These are phyloP conservation scores for Rhagophthalmus giganteus DNA, from an alignment of 2,888 invertebrate genomes.

Conservation along the genomic window DNA sequence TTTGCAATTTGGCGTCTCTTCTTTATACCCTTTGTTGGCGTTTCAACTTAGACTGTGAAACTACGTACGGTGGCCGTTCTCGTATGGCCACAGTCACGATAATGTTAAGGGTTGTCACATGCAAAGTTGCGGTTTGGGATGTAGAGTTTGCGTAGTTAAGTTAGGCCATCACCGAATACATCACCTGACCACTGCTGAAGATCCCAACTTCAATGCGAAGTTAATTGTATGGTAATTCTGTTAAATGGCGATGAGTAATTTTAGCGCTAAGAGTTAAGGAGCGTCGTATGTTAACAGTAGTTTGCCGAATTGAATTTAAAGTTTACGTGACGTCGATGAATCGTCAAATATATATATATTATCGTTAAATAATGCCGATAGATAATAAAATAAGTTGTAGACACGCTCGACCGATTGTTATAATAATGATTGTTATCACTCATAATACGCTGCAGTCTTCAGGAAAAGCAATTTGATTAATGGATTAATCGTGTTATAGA, in stretches of 20 bases:
- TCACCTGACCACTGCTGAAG: conserved; percentile 41
- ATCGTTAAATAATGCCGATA: no score
- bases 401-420: no score
- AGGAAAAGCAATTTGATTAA: conserved; percentile 7
- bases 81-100: conserved; percentile 35
- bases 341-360: no score
- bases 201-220: conserved; percentile 39
- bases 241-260: conserved; percentile 43
- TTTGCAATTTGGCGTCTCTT: conserved; percentile 47
- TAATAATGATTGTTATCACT: no score
- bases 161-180: conserved; percentile 33
- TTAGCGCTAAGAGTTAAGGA: conserved; percentile 32
- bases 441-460: neutral
- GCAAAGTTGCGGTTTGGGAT: conserved; percentile 43
- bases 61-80: conserved; percentile 24
- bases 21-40: conserved; percentile 25
- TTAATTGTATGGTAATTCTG: conserved; percentile 44
- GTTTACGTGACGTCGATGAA: neutral
- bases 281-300: conserved; percentile 16
- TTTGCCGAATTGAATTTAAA: conserved; percentile 27
- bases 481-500: conserved; percentile 12
- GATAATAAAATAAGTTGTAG: no score
- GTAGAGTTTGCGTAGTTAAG: conserved; percentile 35
- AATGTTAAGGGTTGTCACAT: conserved; percentile 42
- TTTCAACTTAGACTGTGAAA: conserved; percentile 40